phyloP scores from a whole-genome alignment of 2,113 vertebrate species.

The Lagenorhynchus albirostris region DNA sequence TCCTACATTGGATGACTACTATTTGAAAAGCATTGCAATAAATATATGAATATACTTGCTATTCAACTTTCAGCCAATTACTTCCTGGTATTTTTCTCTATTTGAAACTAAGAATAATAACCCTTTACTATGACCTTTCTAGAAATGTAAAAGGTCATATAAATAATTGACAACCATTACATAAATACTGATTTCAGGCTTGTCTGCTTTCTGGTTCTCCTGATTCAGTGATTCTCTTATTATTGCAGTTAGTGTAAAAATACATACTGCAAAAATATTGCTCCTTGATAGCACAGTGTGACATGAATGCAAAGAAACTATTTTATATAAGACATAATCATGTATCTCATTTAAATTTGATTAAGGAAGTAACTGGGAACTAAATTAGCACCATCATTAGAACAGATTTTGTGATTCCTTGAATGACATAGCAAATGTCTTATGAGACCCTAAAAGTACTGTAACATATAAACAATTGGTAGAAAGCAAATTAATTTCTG shows the following conservation, averaged over 20 bases:
- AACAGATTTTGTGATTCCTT: conserved; percentile 9
- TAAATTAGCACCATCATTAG: background rate
- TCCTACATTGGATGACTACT: background rate
- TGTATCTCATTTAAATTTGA: conserved; percentile 42
- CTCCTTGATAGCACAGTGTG: background rate
- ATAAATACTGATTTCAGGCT: background rate
- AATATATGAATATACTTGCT: background rate
- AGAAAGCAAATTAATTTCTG: conserved; percentile 1
- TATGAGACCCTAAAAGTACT: background rate
- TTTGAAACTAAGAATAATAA: conserved; percentile 2
- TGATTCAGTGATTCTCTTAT: background rate
- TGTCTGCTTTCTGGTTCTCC: background rate
- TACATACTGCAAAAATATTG: background rate
- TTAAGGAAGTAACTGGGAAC: background rate
- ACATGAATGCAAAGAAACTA: background rate
- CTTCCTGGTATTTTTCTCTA: background rate
- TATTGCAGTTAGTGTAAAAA: background rate
- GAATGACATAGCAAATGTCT: background rate
- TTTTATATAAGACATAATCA: background rate
- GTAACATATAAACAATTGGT: background rate
- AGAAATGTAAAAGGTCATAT: conserved; percentile 17
- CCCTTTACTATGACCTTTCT: background rate
- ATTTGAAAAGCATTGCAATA: background rate
- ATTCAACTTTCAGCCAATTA: background rate
- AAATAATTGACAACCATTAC: background rate